A percentile compares a stretch with the other conserved stretches of the same genome.
Evolutionary conservation across 1,140 invertebrate genomes (phyloP).

Genomic region (Pseudomyrmex dendroicus): DNA sequence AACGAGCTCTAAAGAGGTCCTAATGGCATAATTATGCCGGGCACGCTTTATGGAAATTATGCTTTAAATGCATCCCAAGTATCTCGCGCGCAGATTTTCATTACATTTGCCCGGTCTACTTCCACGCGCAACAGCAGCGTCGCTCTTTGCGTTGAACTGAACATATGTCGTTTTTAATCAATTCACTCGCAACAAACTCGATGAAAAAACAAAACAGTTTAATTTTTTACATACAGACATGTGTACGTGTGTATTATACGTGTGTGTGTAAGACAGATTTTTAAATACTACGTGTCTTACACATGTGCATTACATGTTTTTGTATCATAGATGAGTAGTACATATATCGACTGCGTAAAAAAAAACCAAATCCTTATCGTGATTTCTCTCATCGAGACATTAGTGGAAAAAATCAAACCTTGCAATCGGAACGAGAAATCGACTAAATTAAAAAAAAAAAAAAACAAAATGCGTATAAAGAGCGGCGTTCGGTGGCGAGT

Average conservation of each 20-base stretch:
- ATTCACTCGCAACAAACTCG: neutral
- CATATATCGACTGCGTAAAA: neutral
- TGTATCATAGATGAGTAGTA: neutral
- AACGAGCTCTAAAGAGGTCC: conserved; percentile 70
- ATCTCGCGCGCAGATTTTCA: conserved; percentile 58
- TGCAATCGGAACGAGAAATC: conserved; percentile 64
- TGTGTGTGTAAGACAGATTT: neutral
- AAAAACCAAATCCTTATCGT: neutral
- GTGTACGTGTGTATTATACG: too few relatives aligned
- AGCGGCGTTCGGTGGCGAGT: conserved; percentile 10
- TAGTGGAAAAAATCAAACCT: conserved; percentile 54
- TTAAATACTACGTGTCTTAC: neutral
- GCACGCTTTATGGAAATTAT: conserved; percentile 70
- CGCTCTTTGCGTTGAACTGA: neutral
- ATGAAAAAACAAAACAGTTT: neutral
- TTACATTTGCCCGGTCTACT: conserved; percentile 25
- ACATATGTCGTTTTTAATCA: conserved; percentile 17
- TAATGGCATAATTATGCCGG: conserved; percentile 70
- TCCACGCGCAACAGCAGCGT: neutral
- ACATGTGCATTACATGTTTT: too few relatives aligned
- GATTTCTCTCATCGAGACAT: conserved; percentile 24
- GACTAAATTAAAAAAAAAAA: conserved; percentile 48
- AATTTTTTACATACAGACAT: too few relatives aligned
- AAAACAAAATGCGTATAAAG: conserved; percentile 41
- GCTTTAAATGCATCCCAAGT: conserved; percentile 65